Conservation (phyloP, 2,888 invertebrate species). For the Syritta pipiens region DNA sequence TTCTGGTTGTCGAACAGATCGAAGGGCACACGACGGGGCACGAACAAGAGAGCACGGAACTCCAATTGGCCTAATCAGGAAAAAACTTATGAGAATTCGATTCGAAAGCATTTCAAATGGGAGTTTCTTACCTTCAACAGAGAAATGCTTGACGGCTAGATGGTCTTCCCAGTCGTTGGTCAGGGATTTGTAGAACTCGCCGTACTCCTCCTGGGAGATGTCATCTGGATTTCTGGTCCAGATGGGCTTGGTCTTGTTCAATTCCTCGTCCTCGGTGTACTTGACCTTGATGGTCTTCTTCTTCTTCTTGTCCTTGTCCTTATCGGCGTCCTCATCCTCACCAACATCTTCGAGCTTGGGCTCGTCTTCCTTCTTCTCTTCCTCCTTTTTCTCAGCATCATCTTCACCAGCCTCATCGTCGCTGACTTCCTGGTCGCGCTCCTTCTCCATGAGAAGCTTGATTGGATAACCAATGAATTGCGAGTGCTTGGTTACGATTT, state of each 20-base stretch:
- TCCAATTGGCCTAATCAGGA: conserved; percentile 85
- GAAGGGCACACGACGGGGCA: conserved; percentile 96
- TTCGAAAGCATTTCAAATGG: conserved; percentile 80
- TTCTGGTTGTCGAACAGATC: conserved; percentile 99
- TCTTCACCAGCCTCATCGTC: conserved; percentile 92
- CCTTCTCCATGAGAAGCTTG: conserved; percentile 94
- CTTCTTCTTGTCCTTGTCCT: conserved; percentile 89
- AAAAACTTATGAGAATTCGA: not conserved
- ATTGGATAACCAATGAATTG: conserved; percentile 99
- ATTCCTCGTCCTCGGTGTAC: conserved; percentile 98
- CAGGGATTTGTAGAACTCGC: conserved; percentile 98
- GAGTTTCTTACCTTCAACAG: conserved; percentile 93
- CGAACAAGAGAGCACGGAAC: conserved; percentile 95
- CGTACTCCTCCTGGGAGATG: conserved; percentile 97
- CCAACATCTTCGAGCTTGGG: conserved; percentile 81
- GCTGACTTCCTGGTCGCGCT: conserved; percentile 95
- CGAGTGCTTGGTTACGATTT: conserved; percentile 97
- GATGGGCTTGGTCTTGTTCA: conserved; percentile 98
- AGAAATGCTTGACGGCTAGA: conserved; percentile 96
- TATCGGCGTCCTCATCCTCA: conserved; percentile 84
- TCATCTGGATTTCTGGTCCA: conserved; percentile 99
- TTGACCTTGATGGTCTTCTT: conserved; percentile 99
- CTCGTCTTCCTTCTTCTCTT: conserved; percentile 81
- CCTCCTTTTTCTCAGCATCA: conserved; percentile 86
- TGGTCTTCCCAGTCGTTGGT: conserved; percentile 99